A percentile compares a stretch with the other conserved stretches of the same genome.
These are phyloP conservation scores for Drosophila bunnanda DNA, from an alignment of 2,888 invertebrate genomes.

Conservation along the genomic window DNA sequence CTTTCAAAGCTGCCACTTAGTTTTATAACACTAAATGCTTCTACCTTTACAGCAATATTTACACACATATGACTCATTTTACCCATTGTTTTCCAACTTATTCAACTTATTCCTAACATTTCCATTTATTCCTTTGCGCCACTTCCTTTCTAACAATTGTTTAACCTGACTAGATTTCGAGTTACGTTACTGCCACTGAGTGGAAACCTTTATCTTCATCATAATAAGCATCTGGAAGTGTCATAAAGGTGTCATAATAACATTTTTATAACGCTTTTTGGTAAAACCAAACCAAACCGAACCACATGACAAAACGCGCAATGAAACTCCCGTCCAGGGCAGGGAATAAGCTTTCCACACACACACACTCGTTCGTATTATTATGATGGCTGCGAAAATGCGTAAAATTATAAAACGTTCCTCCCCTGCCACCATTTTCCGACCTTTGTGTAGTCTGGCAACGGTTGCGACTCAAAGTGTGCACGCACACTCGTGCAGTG, in stretches of 20 bases:
- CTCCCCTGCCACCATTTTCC: background rate
- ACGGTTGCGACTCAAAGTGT: slow-evolving; percentile 7
- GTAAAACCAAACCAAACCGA: slow-evolving; percentile 56
- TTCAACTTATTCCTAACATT: background rate
- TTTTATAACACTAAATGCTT: background rate
- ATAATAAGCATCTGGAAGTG: slow-evolving; percentile 74
- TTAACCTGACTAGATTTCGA: background rate
- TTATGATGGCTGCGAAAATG: slow-evolving; percentile 34
- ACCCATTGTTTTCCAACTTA: background rate
- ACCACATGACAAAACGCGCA: slow-evolving; percentile 36
- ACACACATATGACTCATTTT: background rate
- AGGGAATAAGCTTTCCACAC: background rate
- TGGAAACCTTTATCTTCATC: slow-evolving; percentile 64
- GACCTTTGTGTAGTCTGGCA: slow-evolving; percentile 10
- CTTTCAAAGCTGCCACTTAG: background rate
- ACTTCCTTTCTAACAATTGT: background rate
- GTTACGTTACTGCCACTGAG: slow-evolving; percentile 6
- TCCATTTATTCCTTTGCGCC: background rate
- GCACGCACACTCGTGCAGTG: background rate
- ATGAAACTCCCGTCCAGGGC: background rate
- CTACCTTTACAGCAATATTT: background rate
- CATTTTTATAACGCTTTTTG: slow-evolving; percentile 74
- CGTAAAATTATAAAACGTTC: slow-evolving; percentile 41
- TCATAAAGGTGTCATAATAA: slow-evolving; percentile 74
- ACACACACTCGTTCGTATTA: slow-evolving; percentile 7